Percentiles rank a stretch among this genome's conserved stretches.
phyloP scores from a whole-genome alignment of 2,113 vertebrate species.

The Cyrtonyx montezumae region DNA sequence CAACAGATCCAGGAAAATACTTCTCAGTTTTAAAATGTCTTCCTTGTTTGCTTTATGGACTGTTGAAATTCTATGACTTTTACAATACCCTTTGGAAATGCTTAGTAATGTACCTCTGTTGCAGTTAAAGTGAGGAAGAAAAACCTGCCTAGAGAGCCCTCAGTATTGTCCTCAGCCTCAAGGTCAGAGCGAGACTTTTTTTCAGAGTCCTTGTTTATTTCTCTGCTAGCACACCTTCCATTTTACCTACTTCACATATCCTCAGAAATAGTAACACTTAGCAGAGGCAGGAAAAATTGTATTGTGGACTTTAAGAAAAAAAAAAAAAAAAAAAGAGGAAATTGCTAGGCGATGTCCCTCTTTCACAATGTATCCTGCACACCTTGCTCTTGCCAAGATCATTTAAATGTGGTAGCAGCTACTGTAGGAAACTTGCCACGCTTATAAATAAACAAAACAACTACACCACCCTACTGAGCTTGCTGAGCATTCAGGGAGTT shows the following conservation, averaged over 20 bases:
- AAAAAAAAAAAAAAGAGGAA: background rate
- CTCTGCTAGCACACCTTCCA: background rate
- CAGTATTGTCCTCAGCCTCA: background rate
- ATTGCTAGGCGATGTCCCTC: slow-evolving; percentile 29
- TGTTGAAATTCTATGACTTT: background rate
- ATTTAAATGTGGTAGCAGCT: slow-evolving; percentile 51
- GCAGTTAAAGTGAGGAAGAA: background rate
- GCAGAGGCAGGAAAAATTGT: slow-evolving; percentile 16
- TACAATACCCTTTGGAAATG: background rate
- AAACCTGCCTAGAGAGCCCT: background rate
- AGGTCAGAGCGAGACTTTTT: background rate
- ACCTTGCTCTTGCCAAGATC: slow-evolving; percentile 7
- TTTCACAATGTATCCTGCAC: background rate
- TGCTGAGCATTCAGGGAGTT: slow-evolving; percentile 34
- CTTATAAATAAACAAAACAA: slow-evolving; percentile 55
- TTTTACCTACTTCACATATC: slow-evolving; percentile 4
- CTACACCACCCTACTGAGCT: slow-evolving; percentile 33
- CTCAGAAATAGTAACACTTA: slow-evolving; percentile 45
- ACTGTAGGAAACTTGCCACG: background rate
- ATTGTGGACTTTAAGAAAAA: background rate
- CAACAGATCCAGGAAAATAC: background rate
- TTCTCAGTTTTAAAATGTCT: background rate
- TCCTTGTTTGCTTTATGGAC: background rate
- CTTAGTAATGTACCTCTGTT: background rate
- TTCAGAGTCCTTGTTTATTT: background rate